phyloP scores from a whole-genome alignment of 2,888 invertebrate genomes.

The Helobdella robusta region DNA sequence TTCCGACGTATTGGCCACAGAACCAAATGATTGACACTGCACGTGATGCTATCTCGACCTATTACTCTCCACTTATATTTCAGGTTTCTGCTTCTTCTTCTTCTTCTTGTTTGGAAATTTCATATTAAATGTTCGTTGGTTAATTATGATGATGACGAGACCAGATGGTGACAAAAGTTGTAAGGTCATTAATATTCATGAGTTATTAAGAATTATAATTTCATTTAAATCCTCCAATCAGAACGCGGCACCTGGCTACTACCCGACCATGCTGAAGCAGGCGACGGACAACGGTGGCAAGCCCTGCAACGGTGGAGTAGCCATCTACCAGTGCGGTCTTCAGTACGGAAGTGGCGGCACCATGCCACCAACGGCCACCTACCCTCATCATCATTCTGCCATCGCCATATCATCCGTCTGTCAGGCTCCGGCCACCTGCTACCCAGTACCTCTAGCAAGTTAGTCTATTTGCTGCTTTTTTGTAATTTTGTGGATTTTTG shows the following conservation, averaged over 20 bases:
- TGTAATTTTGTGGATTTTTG: too few species aligned
- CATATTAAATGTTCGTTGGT: too few species aligned
- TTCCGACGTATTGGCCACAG: neutral
- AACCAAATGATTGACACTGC: neutral
- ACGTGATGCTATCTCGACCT: conserved; percentile 1
- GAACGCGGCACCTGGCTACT: neutral
- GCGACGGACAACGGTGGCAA: neutral
- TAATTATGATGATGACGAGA: too few species aligned
- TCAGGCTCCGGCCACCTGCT: neutral
- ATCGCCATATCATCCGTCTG: conserved; percentile 7
- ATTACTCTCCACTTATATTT: neutral
- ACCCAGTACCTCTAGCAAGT: neutral
- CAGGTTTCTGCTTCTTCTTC: too few species aligned
- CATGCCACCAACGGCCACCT: neutral
- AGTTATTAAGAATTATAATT: too few species aligned
- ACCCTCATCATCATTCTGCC: neutral
- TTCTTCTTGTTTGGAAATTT: too few species aligned
- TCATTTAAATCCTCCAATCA: too few species aligned
- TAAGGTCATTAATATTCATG: too few species aligned
- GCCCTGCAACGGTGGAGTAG: neutral
- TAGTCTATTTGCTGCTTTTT: too few species aligned
- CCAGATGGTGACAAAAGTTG: too few species aligned
- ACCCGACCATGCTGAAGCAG: neutral
- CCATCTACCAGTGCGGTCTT: conserved; percentile 4
- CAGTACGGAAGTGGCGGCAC: neutral